These are phyloP conservation scores for Margaritifera margaritifera DNA, from an alignment of 2,888 invertebrate genomes.

Conservation along the genomic window DNA sequence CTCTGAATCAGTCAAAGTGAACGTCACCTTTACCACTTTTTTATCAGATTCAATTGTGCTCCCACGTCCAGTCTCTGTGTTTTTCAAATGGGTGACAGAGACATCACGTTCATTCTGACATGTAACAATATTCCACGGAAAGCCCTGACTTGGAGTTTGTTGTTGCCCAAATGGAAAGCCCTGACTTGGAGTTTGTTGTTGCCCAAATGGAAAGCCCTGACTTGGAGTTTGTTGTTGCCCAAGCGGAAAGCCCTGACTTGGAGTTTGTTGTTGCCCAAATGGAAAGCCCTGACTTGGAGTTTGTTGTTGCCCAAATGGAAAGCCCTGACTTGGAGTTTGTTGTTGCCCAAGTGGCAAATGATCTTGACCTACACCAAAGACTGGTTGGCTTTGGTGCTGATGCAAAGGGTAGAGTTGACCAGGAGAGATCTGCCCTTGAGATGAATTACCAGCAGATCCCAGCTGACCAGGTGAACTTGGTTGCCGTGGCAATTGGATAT, in stretches of 20 bases:
- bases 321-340: neutral
- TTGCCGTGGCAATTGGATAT: too few relatives aligned
- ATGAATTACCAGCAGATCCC: conserved; percentile 5
- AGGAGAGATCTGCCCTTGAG: conserved; percentile 8
- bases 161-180: neutral
- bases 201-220: too few relatives aligned
- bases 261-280: too few relatives aligned
- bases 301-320: neutral
- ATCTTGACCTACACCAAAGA: neutral
- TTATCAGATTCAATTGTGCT: neutral
- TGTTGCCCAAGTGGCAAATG: neutral
- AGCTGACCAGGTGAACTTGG: conserved; percentile 27
- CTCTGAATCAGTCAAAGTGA: conserved; percentile 45
- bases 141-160: too few relatives aligned
- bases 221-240: too few relatives aligned
- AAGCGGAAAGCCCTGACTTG: too few relatives aligned
- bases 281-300: neutral
- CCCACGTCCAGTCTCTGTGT: neutral
- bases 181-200: too few relatives aligned
- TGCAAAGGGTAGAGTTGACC: conserved; percentile 1
- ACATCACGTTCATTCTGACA: too few relatives aligned
- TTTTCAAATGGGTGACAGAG: neutral
- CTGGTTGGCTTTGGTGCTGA: neutral
- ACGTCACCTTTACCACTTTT: conserved; percentile 40
- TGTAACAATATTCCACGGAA: too few relatives aligned